These are phyloP conservation scores for Elmis aenea DNA, from an alignment of 2,888 invertebrate species.

Conservation along the genomic window DNA sequence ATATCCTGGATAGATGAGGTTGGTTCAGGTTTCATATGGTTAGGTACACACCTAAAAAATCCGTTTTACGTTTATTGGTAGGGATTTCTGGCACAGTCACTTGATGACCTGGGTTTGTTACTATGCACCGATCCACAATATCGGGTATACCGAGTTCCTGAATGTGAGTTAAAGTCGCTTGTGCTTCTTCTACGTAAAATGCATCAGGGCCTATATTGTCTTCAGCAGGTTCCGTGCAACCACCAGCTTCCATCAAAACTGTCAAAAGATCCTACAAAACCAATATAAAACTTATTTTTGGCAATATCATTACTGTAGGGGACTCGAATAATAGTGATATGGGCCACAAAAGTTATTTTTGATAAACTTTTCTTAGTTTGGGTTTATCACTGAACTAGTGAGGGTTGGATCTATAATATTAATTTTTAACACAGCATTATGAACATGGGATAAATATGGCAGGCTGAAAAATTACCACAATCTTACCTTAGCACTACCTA, in stretches of 20 bases:
- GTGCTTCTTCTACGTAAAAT: conserved; percentile 86
- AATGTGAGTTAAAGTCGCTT: conserved; percentile 74
- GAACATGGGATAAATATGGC: not conserved
- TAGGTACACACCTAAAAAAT: conserved; percentile 41
- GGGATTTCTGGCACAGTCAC: conserved; percentile 38
- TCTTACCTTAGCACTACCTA: conserved; percentile 59
- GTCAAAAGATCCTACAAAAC: conserved; percentile 57
- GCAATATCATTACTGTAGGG: too few species aligned
- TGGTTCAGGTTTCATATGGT: too few species aligned
- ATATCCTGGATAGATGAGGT: too few species aligned
- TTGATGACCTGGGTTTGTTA: conserved; percentile 62
- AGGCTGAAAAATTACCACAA: not conserved
- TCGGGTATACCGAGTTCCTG: conserved; percentile 71
- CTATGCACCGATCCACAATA: conserved; percentile 63
- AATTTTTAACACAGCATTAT: too few species aligned
- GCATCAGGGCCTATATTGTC: conserved; percentile 67
- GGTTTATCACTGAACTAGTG: too few species aligned
- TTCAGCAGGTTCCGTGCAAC: conserved; percentile 62
- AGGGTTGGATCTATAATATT: too few species aligned
- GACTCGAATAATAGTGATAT: too few species aligned
- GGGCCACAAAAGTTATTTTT: too few species aligned
- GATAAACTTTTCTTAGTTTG: too few species aligned
- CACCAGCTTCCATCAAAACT: conserved; percentile 72
- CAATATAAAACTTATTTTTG: too few species aligned
- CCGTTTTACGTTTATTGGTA: conserved; percentile 22